Conservation (phyloP, 2,888 invertebrate species). For the Scotopteryx bipunctaria region DNA sequence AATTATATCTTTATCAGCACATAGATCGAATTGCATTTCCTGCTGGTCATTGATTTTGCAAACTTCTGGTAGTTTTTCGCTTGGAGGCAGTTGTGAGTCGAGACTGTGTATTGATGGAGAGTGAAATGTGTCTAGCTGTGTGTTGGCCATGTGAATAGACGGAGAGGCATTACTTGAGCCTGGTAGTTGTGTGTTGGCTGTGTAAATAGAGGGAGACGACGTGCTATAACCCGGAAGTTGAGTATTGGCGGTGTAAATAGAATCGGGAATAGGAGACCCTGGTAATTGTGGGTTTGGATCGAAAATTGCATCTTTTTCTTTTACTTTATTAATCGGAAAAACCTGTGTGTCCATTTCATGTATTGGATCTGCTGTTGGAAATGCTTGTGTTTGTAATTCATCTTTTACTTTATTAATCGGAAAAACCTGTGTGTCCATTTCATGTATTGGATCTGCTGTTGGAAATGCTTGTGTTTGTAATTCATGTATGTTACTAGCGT, state of each 20-base stretch:
- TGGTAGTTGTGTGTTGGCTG: constrained; percentile 33
- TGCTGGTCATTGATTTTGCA: constrained; percentile 54
- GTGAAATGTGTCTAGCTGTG: constrained; percentile 24
- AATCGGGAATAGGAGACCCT: constrained; percentile 7
- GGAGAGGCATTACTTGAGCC: not conserved
- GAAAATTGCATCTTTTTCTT: constrained; percentile 28
- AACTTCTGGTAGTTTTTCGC: constrained; percentile 49
- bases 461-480: constrained; percentile 57
- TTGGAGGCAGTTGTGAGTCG: constrained; percentile 46
- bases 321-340: constrained; percentile 17
- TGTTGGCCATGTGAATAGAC: constrained; percentile 29
- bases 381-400: constrained; percentile 63
- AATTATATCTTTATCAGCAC: constrained; percentile 51
- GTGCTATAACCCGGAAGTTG: constrained; percentile 11
- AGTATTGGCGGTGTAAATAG: constrained; percentile 26
- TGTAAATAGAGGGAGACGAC: constrained; percentile 18
- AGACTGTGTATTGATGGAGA: constrained; percentile 41
- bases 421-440: constrained; percentile 59
- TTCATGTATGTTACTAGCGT: constrained; percentile 43
- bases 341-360: constrained; percentile 62
- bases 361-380: constrained; percentile 24
- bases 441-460: constrained; percentile 36
- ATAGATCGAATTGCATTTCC: constrained; percentile 58
- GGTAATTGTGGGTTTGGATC: constrained; percentile 53
- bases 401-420: constrained; percentile 18